Base-by-base conservation (phyloP, 2,888 invertebrate species). In the Spisula subtruncata region DNA sequence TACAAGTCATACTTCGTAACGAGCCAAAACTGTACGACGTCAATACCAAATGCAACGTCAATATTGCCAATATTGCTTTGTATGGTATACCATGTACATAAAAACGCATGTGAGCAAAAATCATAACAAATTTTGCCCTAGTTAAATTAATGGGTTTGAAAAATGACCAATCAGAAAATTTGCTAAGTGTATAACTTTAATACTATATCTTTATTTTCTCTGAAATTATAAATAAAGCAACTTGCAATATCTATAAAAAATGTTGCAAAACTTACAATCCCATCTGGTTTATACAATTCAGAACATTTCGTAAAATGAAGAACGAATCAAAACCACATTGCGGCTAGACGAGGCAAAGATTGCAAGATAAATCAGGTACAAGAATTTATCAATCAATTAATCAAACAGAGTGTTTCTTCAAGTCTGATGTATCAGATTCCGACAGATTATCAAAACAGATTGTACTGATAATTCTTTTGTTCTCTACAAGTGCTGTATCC, bases 341-440 rank as follows among this genome's bases (percentile, higher is more conserved):
- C 60, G 25, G 60, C 25, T 10, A 66, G 60, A 66, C 25, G 60
- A 10, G 20, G 25, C 8, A 66, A 0, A 66, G 60, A 66, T 66
- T 66, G 60, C 25, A 25, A n/a, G 25, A 66, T 25, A 66, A n/a
- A 66, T 66, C 25, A 66, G 60, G 25, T 25, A 5, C 25, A 8
- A 8, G 60, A 66, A 66, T 66, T 66, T 25, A 60, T 60, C 60
- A 25, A 66, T 66, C 60, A 66, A 66, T 66, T 66, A 66, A 66
- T 66, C 60, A 66, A 66, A 66, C 6, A 25, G 60, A n/a, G n/a
- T 66, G 60, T 66, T 66, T 25, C 60, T n/a, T 25, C 25, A 0
- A 66, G 60, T n/a, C 10, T 25, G 25, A 25, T 10, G 60, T 66
- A n/a, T 25, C 60, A 4, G 60, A 66, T 66, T 20, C 12, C 25